Percentiles rank a stretch among this genome's conserved stretches.
These are phyloP conservation scores for Allophyes oxyacanthae DNA, from an alignment of 2,888 invertebrate genomes.

Conservation along the genomic window DNA sequence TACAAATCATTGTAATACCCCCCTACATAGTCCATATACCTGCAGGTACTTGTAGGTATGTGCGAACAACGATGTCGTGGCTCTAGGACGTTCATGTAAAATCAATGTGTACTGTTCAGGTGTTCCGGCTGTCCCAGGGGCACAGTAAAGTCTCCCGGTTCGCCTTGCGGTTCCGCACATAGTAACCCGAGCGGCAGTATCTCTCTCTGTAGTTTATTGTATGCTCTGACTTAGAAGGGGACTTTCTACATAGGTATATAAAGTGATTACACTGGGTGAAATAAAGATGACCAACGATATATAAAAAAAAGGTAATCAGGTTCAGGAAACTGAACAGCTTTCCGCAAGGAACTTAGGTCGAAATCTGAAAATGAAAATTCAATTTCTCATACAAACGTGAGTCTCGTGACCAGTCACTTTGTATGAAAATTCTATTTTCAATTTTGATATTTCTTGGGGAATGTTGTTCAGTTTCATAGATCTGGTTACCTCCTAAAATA, in stretches of 20 bases:
- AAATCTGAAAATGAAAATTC: too few relatives aligned
- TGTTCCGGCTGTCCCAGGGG: slow-evolving; percentile 70
- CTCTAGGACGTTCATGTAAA: slow-evolving; percentile 61
- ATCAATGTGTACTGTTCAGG: slow-evolving; percentile 67
- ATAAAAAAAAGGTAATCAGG: too few relatives aligned
- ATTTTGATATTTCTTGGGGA: too few relatives aligned
- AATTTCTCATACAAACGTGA: too few relatives aligned
- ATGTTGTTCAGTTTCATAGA: too few relatives aligned
- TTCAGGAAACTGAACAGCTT: too few relatives aligned
- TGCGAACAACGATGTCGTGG: slow-evolving; percentile 51
- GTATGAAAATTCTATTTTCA: too few relatives aligned
- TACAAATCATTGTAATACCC: slow-evolving; percentile 52
- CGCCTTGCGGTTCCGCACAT: slow-evolving; percentile 58
- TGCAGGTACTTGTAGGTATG: slow-evolving; percentile 31
- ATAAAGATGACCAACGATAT: too few relatives aligned
- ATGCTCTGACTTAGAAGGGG: slow-evolving; percentile 43
- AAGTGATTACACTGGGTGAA: slow-evolving; percentile 15
- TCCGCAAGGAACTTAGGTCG: too few relatives aligned
- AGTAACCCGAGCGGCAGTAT: slow-evolving; percentile 48
- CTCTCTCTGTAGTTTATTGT: slow-evolving; percentile 52
- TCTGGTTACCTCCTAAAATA: too few relatives aligned
- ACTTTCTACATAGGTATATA: slow-evolving; percentile 14
- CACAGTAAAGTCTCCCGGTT: slow-evolving; percentile 70
- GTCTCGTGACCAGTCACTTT: too few relatives aligned
- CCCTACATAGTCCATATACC: slow-evolving; percentile 17